Evolutionary conservation across 2,888 invertebrate genomes (phyloP).

Genomic region (Metellina segmentata): DNA sequence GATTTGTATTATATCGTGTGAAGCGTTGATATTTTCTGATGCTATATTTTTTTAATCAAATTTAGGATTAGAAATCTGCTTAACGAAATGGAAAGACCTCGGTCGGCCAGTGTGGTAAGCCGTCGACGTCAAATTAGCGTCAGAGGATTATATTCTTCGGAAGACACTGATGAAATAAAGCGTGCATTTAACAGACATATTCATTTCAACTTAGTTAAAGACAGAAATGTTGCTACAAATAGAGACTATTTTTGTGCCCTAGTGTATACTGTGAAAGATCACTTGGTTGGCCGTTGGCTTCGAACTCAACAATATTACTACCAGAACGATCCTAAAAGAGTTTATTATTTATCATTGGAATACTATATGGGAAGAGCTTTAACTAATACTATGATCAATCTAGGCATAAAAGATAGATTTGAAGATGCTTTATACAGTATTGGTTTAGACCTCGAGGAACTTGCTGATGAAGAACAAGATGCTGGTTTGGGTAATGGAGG

Average conservation of each 20-base stretch:
- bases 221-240: conserved; percentile 97
- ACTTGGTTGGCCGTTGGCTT: conserved; percentile 98
- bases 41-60: neutral
- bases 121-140: conserved; percentile 78
- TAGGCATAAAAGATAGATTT: conserved; percentile 97
- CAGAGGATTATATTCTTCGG: conserved; percentile 90
- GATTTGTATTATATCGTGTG: neutral
- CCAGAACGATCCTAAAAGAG: conserved; percentile 99
- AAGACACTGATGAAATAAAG: conserved; percentile 97
- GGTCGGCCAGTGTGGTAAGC: conserved; percentile 21
- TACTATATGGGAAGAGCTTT: conserved; percentile 99
- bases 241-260: conserved; percentile 98
- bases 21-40: too few species aligned
- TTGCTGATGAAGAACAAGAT: conserved; percentile 98
- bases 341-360: conserved; percentile 98
- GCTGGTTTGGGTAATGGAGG: conserved; percentile 99
- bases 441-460: conserved; percentile 97
- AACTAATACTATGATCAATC: conserved; percentile 99
- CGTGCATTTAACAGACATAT: conserved; percentile 99
- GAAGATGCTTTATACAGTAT: conserved; percentile 99
- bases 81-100: neutral
- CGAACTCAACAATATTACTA: conserved; percentile 99
- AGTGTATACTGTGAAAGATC: conserved; percentile 98
- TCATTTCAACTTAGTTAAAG: conserved; percentile 99
- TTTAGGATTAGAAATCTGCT: neutral